Evolutionary conservation across 2,888 invertebrate species (phyloP).

Genomic region (Drosophila prostipennis): DNA sequence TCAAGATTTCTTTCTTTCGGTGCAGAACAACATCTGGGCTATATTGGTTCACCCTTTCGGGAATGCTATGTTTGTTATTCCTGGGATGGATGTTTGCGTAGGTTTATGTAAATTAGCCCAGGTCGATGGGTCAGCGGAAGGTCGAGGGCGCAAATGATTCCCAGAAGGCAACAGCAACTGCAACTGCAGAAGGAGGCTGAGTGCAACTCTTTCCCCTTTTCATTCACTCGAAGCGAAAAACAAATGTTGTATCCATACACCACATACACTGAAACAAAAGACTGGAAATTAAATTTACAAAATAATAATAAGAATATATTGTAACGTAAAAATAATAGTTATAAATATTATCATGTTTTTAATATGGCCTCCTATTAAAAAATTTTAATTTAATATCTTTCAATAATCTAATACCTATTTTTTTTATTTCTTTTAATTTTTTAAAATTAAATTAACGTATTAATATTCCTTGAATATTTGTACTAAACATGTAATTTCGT

Average conservation of each 20-base stretch:
- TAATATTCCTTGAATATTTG: too few relatives aligned
- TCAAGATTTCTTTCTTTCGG: not conserved
- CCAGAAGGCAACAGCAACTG: conserved; percentile 62
- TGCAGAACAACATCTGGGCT: conserved; percentile 29
- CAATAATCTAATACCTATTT: too few relatives aligned
- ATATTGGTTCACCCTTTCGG: conserved; percentile 26
- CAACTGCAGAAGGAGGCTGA: conserved; percentile 20
- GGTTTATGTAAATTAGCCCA: conserved; percentile 73
- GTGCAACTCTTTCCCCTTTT: conserved; percentile 50
- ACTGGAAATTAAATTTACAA: not conserved
- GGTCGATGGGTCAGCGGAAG: conserved; percentile 39
- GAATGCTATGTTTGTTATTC: conserved; percentile 17
- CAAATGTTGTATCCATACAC: conserved; percentile 4
- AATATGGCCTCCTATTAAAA: too few relatives aligned
- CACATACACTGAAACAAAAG: not conserved
- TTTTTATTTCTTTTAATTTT: too few relatives aligned
- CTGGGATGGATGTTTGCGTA: conserved; percentile 57
- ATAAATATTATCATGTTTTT: too few relatives aligned
- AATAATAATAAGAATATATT: too few relatives aligned
- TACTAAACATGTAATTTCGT: too few relatives aligned
- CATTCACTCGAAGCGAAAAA: conserved; percentile 63
- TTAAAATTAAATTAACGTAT: too few relatives aligned
- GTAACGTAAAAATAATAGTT: too few relatives aligned
- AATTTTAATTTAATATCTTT: too few relatives aligned
- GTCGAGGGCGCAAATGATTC: conserved; percentile 71